These are phyloP conservation scores for Henricia sp. DNA, from an alignment of 53 echinoderm and acorn worm genomes.

Conservation along the genomic window DNA sequence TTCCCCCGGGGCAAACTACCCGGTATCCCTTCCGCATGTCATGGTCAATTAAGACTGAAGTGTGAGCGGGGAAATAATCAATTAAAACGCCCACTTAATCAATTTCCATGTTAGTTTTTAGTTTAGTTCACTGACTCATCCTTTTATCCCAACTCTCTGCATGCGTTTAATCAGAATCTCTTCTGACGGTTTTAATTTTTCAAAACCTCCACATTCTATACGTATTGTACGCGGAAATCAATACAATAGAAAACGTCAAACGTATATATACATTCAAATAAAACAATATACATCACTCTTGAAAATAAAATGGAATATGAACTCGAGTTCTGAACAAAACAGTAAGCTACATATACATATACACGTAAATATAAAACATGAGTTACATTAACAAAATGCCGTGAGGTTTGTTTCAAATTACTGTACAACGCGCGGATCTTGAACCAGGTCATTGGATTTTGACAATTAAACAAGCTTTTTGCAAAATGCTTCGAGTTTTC, in stretches of 20 bases:
- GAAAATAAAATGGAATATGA: too few relatives aligned
- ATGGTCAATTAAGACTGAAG: conserved; percentile 25
- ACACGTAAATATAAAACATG: too few relatives aligned
- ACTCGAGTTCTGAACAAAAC: too few relatives aligned
- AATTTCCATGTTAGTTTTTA: conserved; percentile 32
- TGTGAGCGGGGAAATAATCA: conserved; percentile 50
- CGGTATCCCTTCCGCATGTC: background rate
- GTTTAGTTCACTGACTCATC: background rate
- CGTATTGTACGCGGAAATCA: too few relatives aligned
- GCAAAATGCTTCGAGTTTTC: too few relatives aligned
- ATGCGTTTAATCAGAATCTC: background rate
- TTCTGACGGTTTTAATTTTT: background rate
- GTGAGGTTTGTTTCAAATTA: too few relatives aligned
- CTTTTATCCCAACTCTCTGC: background rate
- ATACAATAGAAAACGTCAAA: background rate
- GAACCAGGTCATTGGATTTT: too few relatives aligned
- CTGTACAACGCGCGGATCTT: too few relatives aligned
- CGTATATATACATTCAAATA: background rate
- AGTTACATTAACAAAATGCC: too few relatives aligned
- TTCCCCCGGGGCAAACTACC: background rate
- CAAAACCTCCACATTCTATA: background rate
- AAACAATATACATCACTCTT: background rate
- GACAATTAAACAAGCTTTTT: too few relatives aligned
- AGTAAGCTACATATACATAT: too few relatives aligned
- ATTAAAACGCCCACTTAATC: background rate